Conservation (phyloP, 2,113 vertebrate species). For the Psittacus erithacus region DNA sequence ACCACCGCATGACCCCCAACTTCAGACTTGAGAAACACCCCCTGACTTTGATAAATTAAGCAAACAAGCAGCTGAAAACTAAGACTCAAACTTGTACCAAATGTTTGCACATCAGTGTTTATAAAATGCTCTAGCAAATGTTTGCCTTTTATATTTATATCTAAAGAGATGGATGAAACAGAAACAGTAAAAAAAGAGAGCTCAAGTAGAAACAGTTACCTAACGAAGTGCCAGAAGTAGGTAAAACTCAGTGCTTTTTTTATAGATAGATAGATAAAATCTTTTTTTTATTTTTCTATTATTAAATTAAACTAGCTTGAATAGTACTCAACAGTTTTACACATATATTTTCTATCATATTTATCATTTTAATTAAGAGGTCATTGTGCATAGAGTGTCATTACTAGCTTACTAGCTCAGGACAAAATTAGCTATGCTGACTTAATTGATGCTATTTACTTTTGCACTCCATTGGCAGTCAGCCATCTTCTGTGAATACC, state of each 20-base stretch:
- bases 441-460: slow-evolving; percentile 42
- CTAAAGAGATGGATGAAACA: neutral
- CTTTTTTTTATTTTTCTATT: too few relatives aligned
- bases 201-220: neutral
- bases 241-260: neutral
- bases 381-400: neutral
- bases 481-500: slow-evolving; percentile 30
- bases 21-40: neutral
- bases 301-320: neutral
- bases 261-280: neutral
- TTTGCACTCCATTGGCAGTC: slow-evolving; percentile 16
- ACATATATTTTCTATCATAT: neutral
- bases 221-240: neutral
- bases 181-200: neutral
- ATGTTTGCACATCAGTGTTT: neutral
- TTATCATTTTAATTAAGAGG: slow-evolving; percentile 34
- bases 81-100: neutral
- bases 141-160: neutral
- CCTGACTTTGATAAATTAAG: neutral
- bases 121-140: neutral
- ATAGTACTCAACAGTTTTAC: neutral
- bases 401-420: slow-evolving; percentile 39
- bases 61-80: neutral
- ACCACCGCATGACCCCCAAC: neutral
- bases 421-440: slow-evolving; percentile 30